phyloP scores from a whole-genome alignment of 1,140 invertebrate genomes.

The Thaumetopoea pityocampa region DNA sequence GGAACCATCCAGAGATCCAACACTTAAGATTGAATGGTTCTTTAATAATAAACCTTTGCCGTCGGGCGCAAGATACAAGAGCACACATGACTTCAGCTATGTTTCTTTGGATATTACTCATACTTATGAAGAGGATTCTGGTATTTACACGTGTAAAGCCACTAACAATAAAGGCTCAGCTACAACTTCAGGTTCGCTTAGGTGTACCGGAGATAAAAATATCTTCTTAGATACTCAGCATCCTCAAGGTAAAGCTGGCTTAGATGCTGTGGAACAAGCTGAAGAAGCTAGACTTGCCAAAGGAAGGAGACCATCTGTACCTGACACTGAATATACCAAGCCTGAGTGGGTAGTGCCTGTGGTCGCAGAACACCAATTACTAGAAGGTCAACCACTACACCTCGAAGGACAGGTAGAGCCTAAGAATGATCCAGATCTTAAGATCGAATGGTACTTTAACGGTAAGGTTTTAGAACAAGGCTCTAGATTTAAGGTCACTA shows the following conservation, averaged over 20 bases:
- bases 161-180: slow-evolving; percentile 93
- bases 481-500: slow-evolving; percentile 90
- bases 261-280: slow-evolving; percentile 90
- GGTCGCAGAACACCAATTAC: slow-evolving; percentile 87
- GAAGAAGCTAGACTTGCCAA: slow-evolving; percentile 86
- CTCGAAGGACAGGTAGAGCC: slow-evolving; percentile 96
- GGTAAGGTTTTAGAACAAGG: slow-evolving; percentile 91
- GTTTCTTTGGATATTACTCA: slow-evolving; percentile 89
- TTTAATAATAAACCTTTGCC: slow-evolving; percentile 89
- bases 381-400: slow-evolving; percentile 93
- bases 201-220: slow-evolving; percentile 85
- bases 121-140: slow-evolving; percentile 91
- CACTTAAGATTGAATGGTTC: slow-evolving; percentile 95
- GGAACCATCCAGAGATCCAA: slow-evolving; percentile 95
- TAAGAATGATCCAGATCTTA: slow-evolving; percentile 96
- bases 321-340: slow-evolving; percentile 88
- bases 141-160: slow-evolving; percentile 93
- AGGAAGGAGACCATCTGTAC: slow-evolving; percentile 77
- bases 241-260: slow-evolving; percentile 90
- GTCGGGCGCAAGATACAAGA: slow-evolving; percentile 87
- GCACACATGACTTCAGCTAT: slow-evolving; percentile 93
- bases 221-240: slow-evolving; percentile 93
- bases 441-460: slow-evolving; percentile 96
- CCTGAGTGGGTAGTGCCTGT: slow-evolving; percentile 92
- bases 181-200: slow-evolving; percentile 91